Percentiles rank a stretch among this genome's conserved stretches.
Evolutionary conservation across 2,888 invertebrate species (phyloP).

Genomic region (Temnothorax ravouxi): DNA sequence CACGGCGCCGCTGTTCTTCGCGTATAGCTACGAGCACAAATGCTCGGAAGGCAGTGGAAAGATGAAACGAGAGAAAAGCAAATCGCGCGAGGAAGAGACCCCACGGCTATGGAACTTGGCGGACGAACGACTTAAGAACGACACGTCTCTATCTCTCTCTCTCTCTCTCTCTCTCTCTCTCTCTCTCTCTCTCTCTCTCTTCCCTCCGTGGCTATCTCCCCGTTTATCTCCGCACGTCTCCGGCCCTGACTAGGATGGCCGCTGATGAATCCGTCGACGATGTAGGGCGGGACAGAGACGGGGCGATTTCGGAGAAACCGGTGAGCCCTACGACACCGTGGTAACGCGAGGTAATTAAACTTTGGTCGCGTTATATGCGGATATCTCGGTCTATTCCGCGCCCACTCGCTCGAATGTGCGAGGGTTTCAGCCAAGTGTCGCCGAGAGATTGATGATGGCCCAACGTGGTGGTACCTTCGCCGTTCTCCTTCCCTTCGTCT

Average conservation of each 20-base stretch:
- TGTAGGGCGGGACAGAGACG: slow-evolving; percentile 30
- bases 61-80: slow-evolving; percentile 57
- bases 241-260: slow-evolving; percentile 67
- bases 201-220: slow-evolving; percentile 28
- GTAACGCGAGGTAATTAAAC: slow-evolving; percentile 85
- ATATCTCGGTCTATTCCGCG: slow-evolving; percentile 63
- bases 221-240: slow-evolving; percentile 65
- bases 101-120: slow-evolving; percentile 48
- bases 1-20: too few relatives aligned
- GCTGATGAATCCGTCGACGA: slow-evolving; percentile 79
- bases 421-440: slow-evolving; percentile 63
- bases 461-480: slow-evolving; percentile 30
- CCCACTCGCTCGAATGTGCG: slow-evolving; percentile 55
- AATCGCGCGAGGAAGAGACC: slow-evolving; percentile 50
- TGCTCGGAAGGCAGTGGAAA: slow-evolving; percentile 39
- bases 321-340: slow-evolving; percentile 73
- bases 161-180: background rate
- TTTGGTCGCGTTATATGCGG: slow-evolving; percentile 84
- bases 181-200: background rate
- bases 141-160: slow-evolving; percentile 46
- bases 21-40: slow-evolving; percentile 30
- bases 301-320: slow-evolving; percentile 57
- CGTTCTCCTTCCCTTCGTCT: background rate
- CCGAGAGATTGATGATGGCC: slow-evolving; percentile 72
- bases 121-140: slow-evolving; percentile 55